Base-by-base conservation (phyloP, 2,797 vertebrate species). In the Eulemur albifrons region DNA sequence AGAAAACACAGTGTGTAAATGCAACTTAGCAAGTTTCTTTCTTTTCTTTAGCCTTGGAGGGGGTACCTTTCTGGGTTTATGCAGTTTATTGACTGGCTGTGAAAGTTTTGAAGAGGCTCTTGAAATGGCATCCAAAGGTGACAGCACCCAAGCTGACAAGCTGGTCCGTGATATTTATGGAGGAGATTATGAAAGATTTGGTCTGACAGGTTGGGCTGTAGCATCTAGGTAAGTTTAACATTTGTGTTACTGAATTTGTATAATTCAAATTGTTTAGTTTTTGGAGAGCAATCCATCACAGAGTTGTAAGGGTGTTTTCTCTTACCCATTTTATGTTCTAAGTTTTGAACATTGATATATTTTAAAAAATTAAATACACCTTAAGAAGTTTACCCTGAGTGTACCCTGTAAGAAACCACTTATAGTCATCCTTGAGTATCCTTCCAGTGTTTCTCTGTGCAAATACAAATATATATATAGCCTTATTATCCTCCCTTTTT, bases 71-170 rank as follows among this genome's bases (percentile, higher is more conserved):
- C 98, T 99, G 83, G 99, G 99, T 40, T 98, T 99, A 54, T 99
- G 99, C 98, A 99, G 99, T 97, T 98, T 99, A 97, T 95, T 99
- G 97, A 99, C 99, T 0, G 99, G 99, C 97, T 99, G 99, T 97
- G 99, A 99, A 97, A 99, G 99, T 76, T 99, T 99, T 97, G 99
- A 99, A 97, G 99, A 99, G 98, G 99, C 99, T 94, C 98, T 99
- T 94, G 99, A 99, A 97, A 99, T 99, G 99, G 99, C 99, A 23
- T 99, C 99, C 59, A 99, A 99, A 97, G 99, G 99, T 27, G 99
- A 99, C 96, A 99, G 99, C 97, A 99, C 99, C 7, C 99, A 99
- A 0, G 99, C 99, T n/a, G 99, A 99, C 97, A 99, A 99, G 89
- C 98, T 99, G 95, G 99, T 99, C 88, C 98, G 99, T 92, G 99